Base-by-base conservation (phyloP, 2,797 vertebrate species). In the Crypturellus tataupa region DNA sequence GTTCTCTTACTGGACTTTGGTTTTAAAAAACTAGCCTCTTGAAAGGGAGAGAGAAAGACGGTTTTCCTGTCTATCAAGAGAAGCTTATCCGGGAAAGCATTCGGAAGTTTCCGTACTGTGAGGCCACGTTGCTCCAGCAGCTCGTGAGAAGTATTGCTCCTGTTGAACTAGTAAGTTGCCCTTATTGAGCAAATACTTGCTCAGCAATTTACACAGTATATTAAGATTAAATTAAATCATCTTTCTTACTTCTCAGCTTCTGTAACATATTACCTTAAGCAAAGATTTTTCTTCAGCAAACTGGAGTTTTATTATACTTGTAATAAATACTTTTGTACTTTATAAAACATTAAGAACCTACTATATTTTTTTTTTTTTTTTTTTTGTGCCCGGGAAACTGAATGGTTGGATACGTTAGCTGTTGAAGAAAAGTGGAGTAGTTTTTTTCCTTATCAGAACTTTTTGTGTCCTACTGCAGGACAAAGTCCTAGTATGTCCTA, bases 71-170 rank as follows among this genome's bases (percentile, higher is more conserved):
- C 13, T 99, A 98, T 88, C 99, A 99, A 96, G 99, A 99, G 96
- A 99, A 99, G 97, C 98, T 99, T 63, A 98, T 99, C 91, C 96
- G 99, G 94, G 99, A 99, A 95, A 99, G 99, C 69, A 98, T 99
- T 96, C 98, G 99, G 31, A 99, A 99, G 96, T 99, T 99, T 90
- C 99, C 99, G 3, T 99, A 98, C 97, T 99, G 99, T 51, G 99
- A 99, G 89, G 98, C 99, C 4, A 99, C 99, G 0, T 97, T 99
- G 92, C 98, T 99, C 63, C 99, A 99, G 98, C 99, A 99, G 97
- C 98, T 99, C 79, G 99, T 99, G 81, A 98, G 99, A 83, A 99
- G 99, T 77, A 99, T 99, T 69, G 99, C 99, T 64, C 99, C 99
- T 7, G 99, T 99, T 68, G 99, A 99, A 97, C 99, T 99, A 17